Evolutionary conservation across 2,888 invertebrate genomes (phyloP).

Genomic region (Hydraecia micacea): DNA sequence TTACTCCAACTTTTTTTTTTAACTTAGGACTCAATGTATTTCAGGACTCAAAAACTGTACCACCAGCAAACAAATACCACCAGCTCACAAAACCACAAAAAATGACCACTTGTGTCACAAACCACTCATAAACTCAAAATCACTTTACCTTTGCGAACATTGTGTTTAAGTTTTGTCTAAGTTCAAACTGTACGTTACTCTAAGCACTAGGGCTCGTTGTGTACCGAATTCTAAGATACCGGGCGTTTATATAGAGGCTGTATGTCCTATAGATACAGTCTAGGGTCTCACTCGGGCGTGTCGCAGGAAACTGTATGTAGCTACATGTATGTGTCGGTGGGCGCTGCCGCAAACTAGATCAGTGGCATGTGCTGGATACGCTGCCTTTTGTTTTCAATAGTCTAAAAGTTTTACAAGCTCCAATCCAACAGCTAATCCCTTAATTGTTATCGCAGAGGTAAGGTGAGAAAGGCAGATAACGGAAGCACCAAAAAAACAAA

Average conservation of each 20-base stretch:
- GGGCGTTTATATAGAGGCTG: conserved; percentile 86
- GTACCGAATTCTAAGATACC: conserved; percentile 87
- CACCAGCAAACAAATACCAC: conserved; percentile 13
- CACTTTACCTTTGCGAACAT: conserved; percentile 87
- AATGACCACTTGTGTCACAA: conserved; percentile 42
- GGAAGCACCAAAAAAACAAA: background rate
- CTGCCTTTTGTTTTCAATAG: conserved; percentile 13
- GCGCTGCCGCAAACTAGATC: conserved; percentile 82
- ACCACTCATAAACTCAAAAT: conserved; percentile 39
- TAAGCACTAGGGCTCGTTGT: conserved; percentile 85
- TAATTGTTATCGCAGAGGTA: background rate
- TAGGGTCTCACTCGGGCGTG: conserved; percentile 77
- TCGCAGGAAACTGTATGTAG: conserved; percentile 79
- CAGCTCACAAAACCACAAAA: conserved; percentile 44
- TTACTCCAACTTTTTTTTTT: background rate
- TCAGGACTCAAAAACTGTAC: background rate
- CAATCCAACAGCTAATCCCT: background rate
- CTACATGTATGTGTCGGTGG: conserved; percentile 78
- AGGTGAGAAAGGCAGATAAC: background rate
- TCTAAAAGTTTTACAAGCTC: background rate
- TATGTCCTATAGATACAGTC: conserved; percentile 83
- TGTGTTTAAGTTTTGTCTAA: conserved; percentile 79
- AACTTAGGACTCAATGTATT: background rate
- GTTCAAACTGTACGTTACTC: conserved; percentile 80
- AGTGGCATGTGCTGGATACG: conserved; percentile 72